Conservation (phyloP, 2,888 invertebrate species). For the Leptinotarsa haldemani region DNA sequence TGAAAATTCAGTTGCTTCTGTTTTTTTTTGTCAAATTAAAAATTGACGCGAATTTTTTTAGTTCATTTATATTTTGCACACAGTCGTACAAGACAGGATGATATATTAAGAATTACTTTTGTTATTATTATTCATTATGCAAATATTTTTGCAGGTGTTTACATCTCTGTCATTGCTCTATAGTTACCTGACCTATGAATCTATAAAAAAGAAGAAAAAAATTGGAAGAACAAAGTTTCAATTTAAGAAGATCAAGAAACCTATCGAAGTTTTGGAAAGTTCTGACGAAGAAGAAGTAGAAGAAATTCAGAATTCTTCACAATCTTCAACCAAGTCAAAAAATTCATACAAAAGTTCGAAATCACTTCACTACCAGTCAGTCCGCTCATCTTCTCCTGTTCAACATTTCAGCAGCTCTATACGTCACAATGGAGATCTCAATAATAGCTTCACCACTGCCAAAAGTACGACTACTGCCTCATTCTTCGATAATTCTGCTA, state of each 20-base stretch:
- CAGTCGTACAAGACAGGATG: not conserved
- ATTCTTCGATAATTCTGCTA: constrained; percentile 31
- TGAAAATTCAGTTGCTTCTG: no score
- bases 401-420: constrained; percentile 28
- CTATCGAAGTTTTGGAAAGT: constrained; percentile 31
- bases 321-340: constrained; percentile 26
- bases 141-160: constrained; percentile 38
- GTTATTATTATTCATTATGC: constrained; percentile 15
- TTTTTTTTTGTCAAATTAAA: no score
- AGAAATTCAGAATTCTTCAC: constrained; percentile 33
- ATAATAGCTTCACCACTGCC: constrained; percentile 40
- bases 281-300: constrained; percentile 42
- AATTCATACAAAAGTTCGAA: not conserved
- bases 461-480: constrained; percentile 42
- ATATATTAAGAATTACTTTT: constrained; percentile 12
- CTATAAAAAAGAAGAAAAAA: constrained; percentile 14
- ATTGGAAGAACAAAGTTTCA: constrained; percentile 33
- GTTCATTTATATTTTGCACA: no score
- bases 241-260: constrained; percentile 36
- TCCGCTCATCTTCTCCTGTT: constrained; percentile 30
- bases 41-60: no score
- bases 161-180: constrained; percentile 37
- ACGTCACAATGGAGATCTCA: not conserved
- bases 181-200: constrained; percentile 30
- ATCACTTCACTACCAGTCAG: constrained; percentile 21